Conservation (phyloP, 1,140 invertebrate species). For the Drosophila repletoides region DNA sequence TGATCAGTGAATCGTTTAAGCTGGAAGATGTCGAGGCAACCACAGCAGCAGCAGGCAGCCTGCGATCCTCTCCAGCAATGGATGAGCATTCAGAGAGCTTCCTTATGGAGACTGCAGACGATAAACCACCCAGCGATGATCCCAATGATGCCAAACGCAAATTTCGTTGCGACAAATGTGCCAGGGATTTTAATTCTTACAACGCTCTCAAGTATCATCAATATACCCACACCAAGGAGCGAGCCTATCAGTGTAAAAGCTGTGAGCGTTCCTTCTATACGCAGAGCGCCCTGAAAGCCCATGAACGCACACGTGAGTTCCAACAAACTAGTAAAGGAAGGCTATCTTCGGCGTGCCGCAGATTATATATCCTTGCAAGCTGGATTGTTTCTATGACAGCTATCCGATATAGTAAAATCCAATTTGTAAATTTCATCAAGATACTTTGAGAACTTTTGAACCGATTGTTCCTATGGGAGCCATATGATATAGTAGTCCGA, state of each 20-base stretch:
- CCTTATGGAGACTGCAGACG: slow-evolving; percentile 23
- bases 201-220: slow-evolving; percentile 94
- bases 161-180: slow-evolving; percentile 85
- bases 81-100: slow-evolving; percentile 38
- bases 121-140: slow-evolving; percentile 7
- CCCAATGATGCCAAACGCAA: slow-evolving; percentile 37
- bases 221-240: slow-evolving; percentile 89
- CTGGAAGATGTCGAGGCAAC: slow-evolving; percentile 44
- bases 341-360: no score
- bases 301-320: slow-evolving; percentile 85
- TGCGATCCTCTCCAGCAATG: slow-evolving; percentile 26
- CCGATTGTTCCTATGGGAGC: no score
- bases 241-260: slow-evolving; percentile 90
- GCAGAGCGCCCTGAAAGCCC: slow-evolving; percentile 89
- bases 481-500: no score
- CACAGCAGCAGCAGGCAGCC: slow-evolving; percentile 1
- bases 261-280: slow-evolving; percentile 90
- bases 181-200: slow-evolving; percentile 89
- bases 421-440: no score
- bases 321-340: no score
- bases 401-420: no score
- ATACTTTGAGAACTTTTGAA: no score
- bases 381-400: no score
- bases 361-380: no score
- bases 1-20: slow-evolving; percentile 47